Base-by-base conservation (phyloP, 2,888 invertebrate species). In the Lydus trimaculatus region DNA sequence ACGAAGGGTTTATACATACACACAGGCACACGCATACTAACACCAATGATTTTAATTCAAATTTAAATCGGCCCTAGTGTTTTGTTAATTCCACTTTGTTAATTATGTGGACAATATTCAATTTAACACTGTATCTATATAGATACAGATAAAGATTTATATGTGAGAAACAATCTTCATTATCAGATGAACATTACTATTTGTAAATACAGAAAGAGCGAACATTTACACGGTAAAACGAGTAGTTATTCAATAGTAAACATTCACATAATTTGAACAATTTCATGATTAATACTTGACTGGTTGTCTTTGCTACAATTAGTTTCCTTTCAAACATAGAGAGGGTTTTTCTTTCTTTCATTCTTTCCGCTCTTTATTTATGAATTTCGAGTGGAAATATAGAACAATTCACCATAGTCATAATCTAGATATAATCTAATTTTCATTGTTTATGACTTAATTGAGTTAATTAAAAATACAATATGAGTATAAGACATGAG, bases 31-130 rank as follows among this genome's bases (percentile, higher is more conserved):
- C 17, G 0, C 6, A 43, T 17, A 43, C 43, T 43, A n/a, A 43
- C 43, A n/a, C 43, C n/a, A 20, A 20, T 76, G 79, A 81, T 82
- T 82, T 82, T 84, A 83, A 85, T 84, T 83, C 84, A 80, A 84
- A 84, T 85, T 84, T 84, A 84, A 84, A 84, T 84, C 84, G 83
- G 81, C 81, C 83, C 48, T 48, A 81, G 82, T 82, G 84, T 84
- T 84, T 84, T 84, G 84, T 84, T 84, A 83, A 84, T 84, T 84
- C 83, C 83, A 82, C 79, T 81, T 82, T 81, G 84, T 84, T 84
- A 84, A 84, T 84, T 84, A 83, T 79, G 81, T 77, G 82, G 83
- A 83, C 83, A 83, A 81, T 61, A 56, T 58, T 62, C 63, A 48
- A 36, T 39, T 61, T 20, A 25, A 33, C 39, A 33, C 60, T n/a